These are phyloP conservation scores for Mus pahari DNA, from an alignment of 2,113 vertebrate species.

Conservation along the genomic window DNA sequence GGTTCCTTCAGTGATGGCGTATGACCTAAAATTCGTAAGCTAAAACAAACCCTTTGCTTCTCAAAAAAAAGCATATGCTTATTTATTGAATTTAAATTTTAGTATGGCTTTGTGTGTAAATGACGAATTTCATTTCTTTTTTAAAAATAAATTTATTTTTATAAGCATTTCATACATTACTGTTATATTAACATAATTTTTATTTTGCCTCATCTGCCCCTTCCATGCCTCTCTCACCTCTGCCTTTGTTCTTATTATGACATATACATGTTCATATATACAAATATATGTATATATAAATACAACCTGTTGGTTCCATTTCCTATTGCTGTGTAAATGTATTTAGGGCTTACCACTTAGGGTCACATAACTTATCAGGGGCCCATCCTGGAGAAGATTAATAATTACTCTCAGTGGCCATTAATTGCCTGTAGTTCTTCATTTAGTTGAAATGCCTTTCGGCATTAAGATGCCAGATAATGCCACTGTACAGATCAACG, in stretches of 20 bases:
- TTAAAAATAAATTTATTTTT: neutral
- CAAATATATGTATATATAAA: neutral
- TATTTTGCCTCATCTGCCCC: neutral
- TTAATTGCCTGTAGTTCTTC: neutral
- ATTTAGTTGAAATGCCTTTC: neutral
- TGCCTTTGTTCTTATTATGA: neutral
- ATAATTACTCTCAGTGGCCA: neutral
- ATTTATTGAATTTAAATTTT: conserved; percentile 27
- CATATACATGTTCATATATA: neutral
- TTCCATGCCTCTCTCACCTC: neutral
- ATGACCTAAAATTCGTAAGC: neutral
- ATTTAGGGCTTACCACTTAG: neutral
- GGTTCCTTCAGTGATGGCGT: neutral
- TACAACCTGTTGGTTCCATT: neutral
- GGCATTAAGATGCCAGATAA: neutral
- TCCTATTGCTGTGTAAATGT: neutral
- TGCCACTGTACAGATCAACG: neutral
- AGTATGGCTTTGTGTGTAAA: neutral
- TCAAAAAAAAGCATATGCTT: neutral
- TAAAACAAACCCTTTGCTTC: neutral
- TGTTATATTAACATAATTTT: neutral
- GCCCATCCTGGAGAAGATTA: neutral
- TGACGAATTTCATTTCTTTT: neutral
- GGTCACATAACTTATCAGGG: neutral
- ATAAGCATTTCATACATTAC: neutral